Base-by-base conservation (phyloP, 2,888 invertebrate genomes). In the Acanthosepion pharaonis region DNA sequence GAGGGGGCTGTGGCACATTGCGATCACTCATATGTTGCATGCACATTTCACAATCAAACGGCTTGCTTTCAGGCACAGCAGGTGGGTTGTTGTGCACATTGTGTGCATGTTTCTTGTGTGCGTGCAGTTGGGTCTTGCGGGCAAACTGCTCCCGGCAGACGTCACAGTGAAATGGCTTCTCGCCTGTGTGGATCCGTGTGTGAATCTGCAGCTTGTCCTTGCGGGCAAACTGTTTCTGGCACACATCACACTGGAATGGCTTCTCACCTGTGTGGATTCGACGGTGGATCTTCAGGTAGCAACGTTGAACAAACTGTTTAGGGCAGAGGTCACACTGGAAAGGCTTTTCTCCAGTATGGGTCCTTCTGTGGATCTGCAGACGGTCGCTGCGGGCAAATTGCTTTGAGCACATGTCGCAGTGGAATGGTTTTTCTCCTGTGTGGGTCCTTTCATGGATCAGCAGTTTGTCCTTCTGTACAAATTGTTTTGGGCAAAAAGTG, bases 391-490 rank as follows among this genome's bases (percentile, higher is more conserved):
- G 78, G 28, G 78, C 78, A n/a, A 78, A 78, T 9, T 78, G 78
- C 78, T 78, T 78, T 0, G 78, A 15, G 78, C 78, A 78, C n/a
- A 78, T n/a, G n/a, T 78, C 78, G 11, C 78, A 78, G n/a, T 78
- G 78, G n/a, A 78, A 78, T 78, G 78, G 78, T 78, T 78, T 78
- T 78, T 78, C 78, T 78, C 78, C 78, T 9, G 78, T 78, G 78
- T 78, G 78, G 9, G 78, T 78, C n/a, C 78, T n/a, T n/a, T 78
- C 78, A 11, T 78, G 78, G 2, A 78, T 78, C 15, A 78, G 78
- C n/a, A 78, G n/a, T 18, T 78, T 78, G 15, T 33, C 33, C 33
- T 33, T 33, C 33, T 33, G 33, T 33, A 33, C 33, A 33, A 33
- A 33, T 33, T 33, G 78, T n/a, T 78, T 78, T 1, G 78, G 78